phyloP scores from a whole-genome alignment of 2,113 vertebrate genomes.

The Leptosomus discolor region DNA sequence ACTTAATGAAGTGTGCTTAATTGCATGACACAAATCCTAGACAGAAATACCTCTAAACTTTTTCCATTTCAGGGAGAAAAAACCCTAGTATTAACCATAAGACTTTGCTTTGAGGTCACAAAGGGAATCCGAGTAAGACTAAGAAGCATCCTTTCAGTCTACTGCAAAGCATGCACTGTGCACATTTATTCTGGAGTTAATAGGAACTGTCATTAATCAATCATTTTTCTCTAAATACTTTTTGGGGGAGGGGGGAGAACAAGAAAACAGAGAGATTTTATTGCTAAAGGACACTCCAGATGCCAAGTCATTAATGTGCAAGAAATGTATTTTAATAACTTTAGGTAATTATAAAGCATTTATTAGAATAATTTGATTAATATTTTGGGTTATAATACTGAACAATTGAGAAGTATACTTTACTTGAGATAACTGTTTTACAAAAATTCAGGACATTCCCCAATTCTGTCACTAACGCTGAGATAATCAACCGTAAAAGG shows the following conservation, averaged over 20 bases:
- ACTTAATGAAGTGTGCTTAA: constrained; percentile 16
- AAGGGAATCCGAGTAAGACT: background rate
- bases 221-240: background rate
- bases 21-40: background rate
- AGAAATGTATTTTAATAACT: background rate
- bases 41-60: constrained; percentile 4
- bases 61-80: background rate
- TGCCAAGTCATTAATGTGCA: background rate
- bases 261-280: background rate
- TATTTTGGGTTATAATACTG: background rate
- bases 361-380: background rate
- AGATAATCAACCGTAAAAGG: background rate
- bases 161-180: background rate
- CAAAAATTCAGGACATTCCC: background rate
- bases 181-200: background rate
- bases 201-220: background rate
- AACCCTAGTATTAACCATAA: background rate
- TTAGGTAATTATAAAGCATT: background rate
- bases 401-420: background rate
- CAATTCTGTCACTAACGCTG: rapidly evolving
- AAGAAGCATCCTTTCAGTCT: background rate
- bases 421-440: background rate
- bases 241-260: background rate
- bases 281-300: background rate
- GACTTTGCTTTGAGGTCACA: background rate